Base-by-base conservation (phyloP, 2,797 vertebrate species). In the Acanthopagrus latus region DNA sequence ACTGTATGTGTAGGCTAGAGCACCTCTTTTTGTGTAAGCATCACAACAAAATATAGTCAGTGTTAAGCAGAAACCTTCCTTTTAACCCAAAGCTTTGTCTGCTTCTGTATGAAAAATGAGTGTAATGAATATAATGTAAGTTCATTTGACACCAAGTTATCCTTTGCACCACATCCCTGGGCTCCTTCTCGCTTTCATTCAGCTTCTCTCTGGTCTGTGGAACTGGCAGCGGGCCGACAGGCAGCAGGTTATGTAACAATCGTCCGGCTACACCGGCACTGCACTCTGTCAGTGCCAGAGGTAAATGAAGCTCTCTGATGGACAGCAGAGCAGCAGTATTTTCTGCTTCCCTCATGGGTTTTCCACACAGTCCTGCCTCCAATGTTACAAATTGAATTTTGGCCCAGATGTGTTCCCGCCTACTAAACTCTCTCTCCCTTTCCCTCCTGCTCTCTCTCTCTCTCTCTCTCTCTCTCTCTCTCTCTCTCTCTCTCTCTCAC, bases 261-360 rank as follows among this genome's bases (percentile, higher is more conserved):
- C 4, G 27, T 13, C 67, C 43, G 38, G 64, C 57, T 82, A 75
- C 70, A 52, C 56, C 82, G 75, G 65, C 75, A 90, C 52, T 29
- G 7, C 46, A 41, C 48, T 65, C 62, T 56, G 52, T 74, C 78
- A 47, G 64, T 74, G 81, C 68, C 68, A 78, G 52, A 84, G 80
- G 82, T 89, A 90, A 92, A 87, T 89, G 85, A 87, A 89, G 81
- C 81, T 82, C 75, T 82, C 50, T 57, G 70, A 83, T 70, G 69
- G 81, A 82, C 81, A 50, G 76, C 56, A 47, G 76, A 64, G 74
- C 67, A 58, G 63, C 76, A 81, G 56, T 64, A 67, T 90, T 91
- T 89, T 83, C 70, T 83, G 76, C 87, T 83, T 78, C 76, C 66
- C 85, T 89, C 83, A 51, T 78, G 82, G 77, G 77, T 84, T 91